Conservation (phyloP, 2,888 invertebrate genomes). For the Perithous albicinctus region DNA sequence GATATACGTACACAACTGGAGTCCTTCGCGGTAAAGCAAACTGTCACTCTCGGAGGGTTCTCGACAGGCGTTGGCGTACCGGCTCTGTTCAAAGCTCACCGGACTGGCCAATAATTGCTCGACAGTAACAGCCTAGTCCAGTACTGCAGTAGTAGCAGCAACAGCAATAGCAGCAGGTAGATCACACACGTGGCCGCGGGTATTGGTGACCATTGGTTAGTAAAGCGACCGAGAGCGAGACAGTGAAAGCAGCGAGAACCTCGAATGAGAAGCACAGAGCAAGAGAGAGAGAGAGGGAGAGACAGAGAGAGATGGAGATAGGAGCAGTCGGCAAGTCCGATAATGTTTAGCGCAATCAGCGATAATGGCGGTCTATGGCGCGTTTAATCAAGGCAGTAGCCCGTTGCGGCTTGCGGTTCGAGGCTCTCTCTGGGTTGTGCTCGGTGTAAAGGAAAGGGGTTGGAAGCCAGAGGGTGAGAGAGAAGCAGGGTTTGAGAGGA, state of each 20-base stretch:
- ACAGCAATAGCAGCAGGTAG: constrained; percentile 56
- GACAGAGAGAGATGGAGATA: constrained; percentile 61
- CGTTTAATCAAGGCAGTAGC: constrained; percentile 85
- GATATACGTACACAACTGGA: constrained; percentile 29
- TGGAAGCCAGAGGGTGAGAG: constrained; percentile 63
- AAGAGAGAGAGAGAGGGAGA: constrained; percentile 61
- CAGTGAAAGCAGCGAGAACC: constrained; percentile 51
- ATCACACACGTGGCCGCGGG: constrained; percentile 65
- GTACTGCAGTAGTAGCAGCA: constrained; percentile 32
- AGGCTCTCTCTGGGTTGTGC: constrained; percentile 73
- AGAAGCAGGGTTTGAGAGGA: constrained; percentile 62
- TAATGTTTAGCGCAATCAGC: constrained; percentile 85
- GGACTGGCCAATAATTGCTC: constrained; percentile 67
- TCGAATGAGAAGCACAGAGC: constrained; percentile 40
- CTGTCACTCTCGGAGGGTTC: constrained; percentile 66
- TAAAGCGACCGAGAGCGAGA: constrained; percentile 31
- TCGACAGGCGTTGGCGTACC: constrained; percentile 68
- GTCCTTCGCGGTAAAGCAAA: constrained; percentile 64
- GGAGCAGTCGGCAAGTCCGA: constrained; percentile 78
- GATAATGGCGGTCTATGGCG: constrained; percentile 85
- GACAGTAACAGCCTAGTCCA: constrained; percentile 45
- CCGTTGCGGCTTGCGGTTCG: constrained; percentile 84
- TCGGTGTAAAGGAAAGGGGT: constrained; percentile 80
- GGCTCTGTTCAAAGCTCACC: constrained; percentile 63
- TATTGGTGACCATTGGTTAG: constrained; percentile 60